Percentiles rank a stretch among this genome's conserved stretches.
Evolutionary conservation across 2,888 invertebrate species (phyloP).

Genomic region (Parnassius orleans): DNA sequence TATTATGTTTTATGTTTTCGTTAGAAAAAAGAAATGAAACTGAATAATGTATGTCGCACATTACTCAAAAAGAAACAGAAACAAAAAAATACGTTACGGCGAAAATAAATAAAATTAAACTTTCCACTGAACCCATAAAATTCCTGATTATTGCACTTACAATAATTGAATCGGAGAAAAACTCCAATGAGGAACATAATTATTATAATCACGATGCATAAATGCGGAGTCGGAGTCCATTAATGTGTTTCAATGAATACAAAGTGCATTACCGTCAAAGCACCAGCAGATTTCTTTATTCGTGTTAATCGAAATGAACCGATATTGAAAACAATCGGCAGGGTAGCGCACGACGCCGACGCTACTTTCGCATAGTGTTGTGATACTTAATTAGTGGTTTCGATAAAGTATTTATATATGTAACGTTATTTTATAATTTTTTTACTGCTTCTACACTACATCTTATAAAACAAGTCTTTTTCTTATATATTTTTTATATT

Average conservation of each 20-base stretch:
- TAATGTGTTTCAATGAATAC: slow-evolving; percentile 52
- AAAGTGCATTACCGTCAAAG: slow-evolving; percentile 65
- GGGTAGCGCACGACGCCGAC: slow-evolving; percentile 67
- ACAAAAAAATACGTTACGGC: no score
- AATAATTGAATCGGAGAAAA: slow-evolving; percentile 43
- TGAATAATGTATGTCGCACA: no score
- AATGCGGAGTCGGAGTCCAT: slow-evolving; percentile 54
- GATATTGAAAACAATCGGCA: slow-evolving; percentile 79
- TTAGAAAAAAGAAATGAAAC: no score
- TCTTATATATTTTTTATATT: no score
- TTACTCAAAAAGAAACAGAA: no score
- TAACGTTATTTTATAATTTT: no score
- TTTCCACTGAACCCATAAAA: slow-evolving; percentile 15
- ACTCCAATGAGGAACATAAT: slow-evolving; percentile 46
- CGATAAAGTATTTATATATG: background rate
- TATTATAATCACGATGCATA: slow-evolving; percentile 62
- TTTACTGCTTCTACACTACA: no score
- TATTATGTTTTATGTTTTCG: no score
- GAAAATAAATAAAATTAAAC: slow-evolving; percentile 5
- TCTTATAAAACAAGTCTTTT: no score
- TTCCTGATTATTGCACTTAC: slow-evolving; percentile 23
- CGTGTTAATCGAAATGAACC: slow-evolving; percentile 75
- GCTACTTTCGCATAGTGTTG: slow-evolving; percentile 38
- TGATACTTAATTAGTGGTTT: slow-evolving; percentile 27
- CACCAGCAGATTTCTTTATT: slow-evolving; percentile 65